These are phyloP conservation scores for Geophilus truncorum DNA, from an alignment of 2,888 invertebrate species.

Conservation along the genomic window DNA sequence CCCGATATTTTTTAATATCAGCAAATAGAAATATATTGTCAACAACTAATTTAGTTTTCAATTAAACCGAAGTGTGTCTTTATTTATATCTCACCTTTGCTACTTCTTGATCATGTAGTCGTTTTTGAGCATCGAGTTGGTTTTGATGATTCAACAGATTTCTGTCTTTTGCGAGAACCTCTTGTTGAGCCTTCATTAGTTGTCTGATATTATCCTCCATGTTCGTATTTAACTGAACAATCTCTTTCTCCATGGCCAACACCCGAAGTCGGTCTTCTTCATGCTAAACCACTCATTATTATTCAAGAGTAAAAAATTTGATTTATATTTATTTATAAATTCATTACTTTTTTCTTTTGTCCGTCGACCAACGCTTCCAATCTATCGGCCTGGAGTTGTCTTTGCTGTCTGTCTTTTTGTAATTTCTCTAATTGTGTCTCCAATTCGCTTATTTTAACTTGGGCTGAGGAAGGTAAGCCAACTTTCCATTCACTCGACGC, in stretches of 20 bases:
- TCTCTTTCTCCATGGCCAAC: not conserved
- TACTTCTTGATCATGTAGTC: not conserved
- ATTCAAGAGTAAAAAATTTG: too few species aligned
- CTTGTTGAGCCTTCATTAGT: not conserved
- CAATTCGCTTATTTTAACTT: not conserved
- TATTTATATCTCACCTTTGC: not conserved
- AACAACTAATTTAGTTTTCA: too few species aligned
- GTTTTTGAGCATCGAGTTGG: not conserved
- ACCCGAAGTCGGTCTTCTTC: not conserved
- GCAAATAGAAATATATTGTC: too few species aligned
- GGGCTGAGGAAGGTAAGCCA: not conserved
- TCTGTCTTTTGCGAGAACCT: not conserved
- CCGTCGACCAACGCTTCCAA: not conserved
- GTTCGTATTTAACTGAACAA: not conserved
- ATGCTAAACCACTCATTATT: not conserved
- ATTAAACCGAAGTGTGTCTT: too few species aligned
- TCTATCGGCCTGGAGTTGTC: not conserved
- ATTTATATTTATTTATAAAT: not conserved
- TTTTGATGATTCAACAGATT: not conserved
- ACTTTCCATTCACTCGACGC: not conserved
- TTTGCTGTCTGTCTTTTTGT: constrained; percentile 7
- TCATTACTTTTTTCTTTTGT: not conserved
- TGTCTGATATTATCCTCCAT: not conserved
- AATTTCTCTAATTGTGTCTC: not conserved
- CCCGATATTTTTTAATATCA: too few species aligned